A percentile compares a stretch with the other conserved stretches of the same genome.
These are phyloP conservation scores for Cathartes aura DNA, from an alignment of 2,113 vertebrate species.

Conservation along the genomic window DNA sequence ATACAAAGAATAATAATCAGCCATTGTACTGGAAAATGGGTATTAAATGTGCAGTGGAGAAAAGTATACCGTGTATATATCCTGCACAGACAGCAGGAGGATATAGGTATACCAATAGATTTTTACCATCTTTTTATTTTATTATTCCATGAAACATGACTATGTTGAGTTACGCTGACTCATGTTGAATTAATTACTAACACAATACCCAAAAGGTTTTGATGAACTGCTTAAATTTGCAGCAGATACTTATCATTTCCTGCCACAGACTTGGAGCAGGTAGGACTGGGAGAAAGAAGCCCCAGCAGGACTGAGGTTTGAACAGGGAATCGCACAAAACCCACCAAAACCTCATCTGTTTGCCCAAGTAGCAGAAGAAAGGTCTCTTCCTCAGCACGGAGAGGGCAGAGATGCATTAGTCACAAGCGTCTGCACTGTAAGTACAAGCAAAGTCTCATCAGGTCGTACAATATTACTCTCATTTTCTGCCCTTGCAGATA, in stretches of 20 bases:
- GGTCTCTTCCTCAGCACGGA: background rate
- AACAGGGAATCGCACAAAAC: background rate
- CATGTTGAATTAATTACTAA: background rate
- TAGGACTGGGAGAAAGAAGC: background rate
- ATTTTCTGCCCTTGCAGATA: background rate
- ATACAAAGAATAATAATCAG: background rate
- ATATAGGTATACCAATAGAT: background rate
- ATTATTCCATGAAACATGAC: background rate
- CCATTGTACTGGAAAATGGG: background rate
- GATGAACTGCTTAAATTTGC: background rate
- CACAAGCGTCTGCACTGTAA: background rate
- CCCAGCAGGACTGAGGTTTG: background rate
- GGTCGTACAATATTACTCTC: background rate
- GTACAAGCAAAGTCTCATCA: background rate
- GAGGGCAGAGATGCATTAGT: background rate
- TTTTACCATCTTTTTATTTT: background rate
- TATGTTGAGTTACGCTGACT: background rate
- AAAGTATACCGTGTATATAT: background rate
- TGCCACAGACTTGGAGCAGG: background rate
- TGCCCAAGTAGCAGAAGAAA: background rate
- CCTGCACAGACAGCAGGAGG: background rate
- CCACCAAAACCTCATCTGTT: background rate
- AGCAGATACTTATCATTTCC: background rate
- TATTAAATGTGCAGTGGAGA: background rate
- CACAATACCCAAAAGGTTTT: background rate